Base-by-base conservation (phyloP, 2,888 invertebrate genomes). In the Philereme transversata region DNA sequence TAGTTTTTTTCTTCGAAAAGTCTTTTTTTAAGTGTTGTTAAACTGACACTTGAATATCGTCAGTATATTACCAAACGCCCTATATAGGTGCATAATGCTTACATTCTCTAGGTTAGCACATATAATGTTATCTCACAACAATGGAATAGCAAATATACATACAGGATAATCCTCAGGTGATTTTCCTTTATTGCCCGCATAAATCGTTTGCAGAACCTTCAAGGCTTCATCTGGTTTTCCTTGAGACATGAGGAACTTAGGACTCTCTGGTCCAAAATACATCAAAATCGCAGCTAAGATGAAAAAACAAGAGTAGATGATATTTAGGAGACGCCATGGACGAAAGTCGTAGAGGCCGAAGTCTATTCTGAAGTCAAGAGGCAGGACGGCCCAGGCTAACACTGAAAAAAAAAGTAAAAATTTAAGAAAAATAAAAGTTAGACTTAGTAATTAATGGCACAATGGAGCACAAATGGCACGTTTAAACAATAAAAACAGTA, bases 261-360 rank as follows among this genome's bases (percentile, higher is more conserved):
- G 97, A 72, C 96, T 97, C 80, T 97, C 97, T 0, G 97, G 97
- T 4, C 90, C 90, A 3, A 91, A 86, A 0, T 93, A 81, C 62
- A 95, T 84, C 0, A 94, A 54, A 0, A 94, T 81, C 0, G 95
- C 94, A 11, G 81, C 76, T 5, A 95, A 56, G 1, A 96, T 67
- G 68, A 95, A 94, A 4, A 95, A 90, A 4, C 94, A 53, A 0
- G 94, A 93, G 68, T 96, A 94, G 0, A 95, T 62, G 0, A 95
- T 90, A 0, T 96, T 82, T 44, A 96, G 94, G 1, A 97, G 75
- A 50, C 97, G 93, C 97, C 97, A 97, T 0, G 96, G 94, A 53
- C 94, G 93, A 69, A 95, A 94, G 1, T 84, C 74, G 68, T 96
- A 87, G 1, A 86, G 79, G 3, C 94, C 86, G 38, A 93, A 81